These are phyloP conservation scores for Monopterus albus DNA, from an alignment of 2,113 vertebrate genomes.

Conservation along the genomic window DNA sequence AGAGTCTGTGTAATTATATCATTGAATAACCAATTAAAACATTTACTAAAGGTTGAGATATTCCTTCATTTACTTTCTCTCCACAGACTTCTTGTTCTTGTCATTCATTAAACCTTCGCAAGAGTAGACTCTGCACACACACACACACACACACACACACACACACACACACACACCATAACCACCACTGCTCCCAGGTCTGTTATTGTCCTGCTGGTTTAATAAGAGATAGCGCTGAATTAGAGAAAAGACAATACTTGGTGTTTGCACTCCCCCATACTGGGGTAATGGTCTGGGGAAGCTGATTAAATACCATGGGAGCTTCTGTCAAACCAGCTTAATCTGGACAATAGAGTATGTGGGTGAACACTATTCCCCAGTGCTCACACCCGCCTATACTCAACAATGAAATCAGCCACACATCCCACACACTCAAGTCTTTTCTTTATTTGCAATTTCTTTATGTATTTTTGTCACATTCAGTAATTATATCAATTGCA, in stretches of 20 bases:
- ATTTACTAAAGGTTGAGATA: conserved; percentile 70
- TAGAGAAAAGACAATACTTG: conserved; percentile 70
- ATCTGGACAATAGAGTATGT: conserved; percentile 71
- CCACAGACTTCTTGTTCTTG: conserved; percentile 60
- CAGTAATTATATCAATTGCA: conserved; percentile 49
- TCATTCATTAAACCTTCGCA: conserved; percentile 45
- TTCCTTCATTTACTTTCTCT: conserved; percentile 77
- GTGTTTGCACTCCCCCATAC: conserved; percentile 71
- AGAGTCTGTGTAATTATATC: conserved; percentile 75
- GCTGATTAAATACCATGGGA: conserved; percentile 77
- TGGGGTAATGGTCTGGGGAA: conserved; percentile 74
- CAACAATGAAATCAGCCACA: conserved; percentile 77
- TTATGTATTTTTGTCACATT: conserved; percentile 21
- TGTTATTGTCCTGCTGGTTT: conserved; percentile 70
- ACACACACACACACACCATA: background rate
- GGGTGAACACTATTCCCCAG: conserved; percentile 64
- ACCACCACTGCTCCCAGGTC: conserved; percentile 9
- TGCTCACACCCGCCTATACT: conserved; percentile 71
- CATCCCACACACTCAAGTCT: conserved; percentile 69
- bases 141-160: background rate
- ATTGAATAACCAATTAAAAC: conserved; percentile 78
- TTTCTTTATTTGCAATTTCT: conserved; percentile 35
- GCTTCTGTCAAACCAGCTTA: conserved; percentile 69
- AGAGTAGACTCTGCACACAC: conserved; percentile 6
- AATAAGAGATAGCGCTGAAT: conserved; percentile 73